Base-by-base conservation (phyloP, 2,888 invertebrate species). In the Petrolisthes cinctipes region DNA sequence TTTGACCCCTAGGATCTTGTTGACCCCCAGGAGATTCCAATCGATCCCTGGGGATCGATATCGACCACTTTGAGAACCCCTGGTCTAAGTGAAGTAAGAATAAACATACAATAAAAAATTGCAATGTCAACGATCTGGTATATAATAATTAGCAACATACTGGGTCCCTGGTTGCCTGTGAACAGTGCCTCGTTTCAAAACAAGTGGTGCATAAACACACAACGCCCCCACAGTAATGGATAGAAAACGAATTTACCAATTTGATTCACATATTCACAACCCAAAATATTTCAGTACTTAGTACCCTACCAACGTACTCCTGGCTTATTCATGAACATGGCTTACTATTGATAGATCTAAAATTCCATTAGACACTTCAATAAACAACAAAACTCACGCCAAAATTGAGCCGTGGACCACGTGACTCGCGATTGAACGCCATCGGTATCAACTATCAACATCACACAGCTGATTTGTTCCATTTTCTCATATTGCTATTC, bases 221-320 rank as follows among this genome's bases (percentile, higher is more conserved):
- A 37, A 14, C 5, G 37, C 37, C 5, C 14, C 37, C 51, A 23
- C 51, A 14, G 20, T 5, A 4, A 14, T 17, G 23, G 51, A 5
- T 5, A 51, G 51, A 37, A 51, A 23, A 23, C 4, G 76, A 23
- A 14, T 9, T 23, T 37, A 51, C 51, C 51, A 51, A 11, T 23
- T 23, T 76, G 23, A 6, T 14, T 76, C 6, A 76, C 23, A 20
- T 37, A 14, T 17, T 14, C 9, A 53, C 37, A 37, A 37, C 4
- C 23, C 7, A 78, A 4, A 3, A 53, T 78, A 53, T 53, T 37
- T 53, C 78, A 53, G 11, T 78, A 37, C 51, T 53, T 4, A 78
- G 78, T 78, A 78, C 78, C 11, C 17, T 78, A 51, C 73, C 78
- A 78, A 78, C 78, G 78, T 78, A 78, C 78, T 78, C 53, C 53